phyloP scores from a whole-genome alignment of 2,113 vertebrate species.

The Empidonax traillii region DNA sequence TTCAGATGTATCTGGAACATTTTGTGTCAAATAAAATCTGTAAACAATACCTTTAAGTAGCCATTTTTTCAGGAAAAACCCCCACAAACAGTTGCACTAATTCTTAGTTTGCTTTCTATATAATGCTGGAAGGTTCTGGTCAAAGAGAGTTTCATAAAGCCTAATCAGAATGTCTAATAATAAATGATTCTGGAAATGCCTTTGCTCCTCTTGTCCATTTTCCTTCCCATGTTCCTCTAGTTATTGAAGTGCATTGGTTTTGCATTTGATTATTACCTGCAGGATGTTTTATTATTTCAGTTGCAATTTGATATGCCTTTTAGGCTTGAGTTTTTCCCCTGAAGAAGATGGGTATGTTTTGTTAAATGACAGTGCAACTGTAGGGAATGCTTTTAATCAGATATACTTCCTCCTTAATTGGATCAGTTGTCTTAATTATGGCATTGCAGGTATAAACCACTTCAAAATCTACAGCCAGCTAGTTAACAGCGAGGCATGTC shows the following conservation, averaged over 20 bases:
- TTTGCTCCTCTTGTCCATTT: not conserved
- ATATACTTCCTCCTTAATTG: not conserved
- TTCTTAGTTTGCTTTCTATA: not conserved
- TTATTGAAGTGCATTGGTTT: not conserved
- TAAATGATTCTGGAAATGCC: not conserved
- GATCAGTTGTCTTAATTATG: not conserved
- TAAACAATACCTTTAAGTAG: not conserved
- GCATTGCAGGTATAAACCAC: not conserved
- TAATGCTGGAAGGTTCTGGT: not conserved
- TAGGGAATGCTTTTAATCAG: not conserved
- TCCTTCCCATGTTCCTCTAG: not conserved
- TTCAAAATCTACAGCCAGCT: not conserved
- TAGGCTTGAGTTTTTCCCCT: not conserved
- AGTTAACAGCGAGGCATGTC: not conserved
- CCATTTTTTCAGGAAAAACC: not conserved
- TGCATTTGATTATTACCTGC: not conserved
- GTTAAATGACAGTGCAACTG: not conserved
- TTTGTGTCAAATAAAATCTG: conserved; percentile 6
- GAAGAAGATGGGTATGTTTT: not conserved
- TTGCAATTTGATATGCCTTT: not conserved
- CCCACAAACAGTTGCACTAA: not conserved
- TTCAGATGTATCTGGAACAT: not conserved
- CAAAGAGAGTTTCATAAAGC: not conserved
- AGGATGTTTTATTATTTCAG: not conserved
- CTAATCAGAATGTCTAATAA: not conserved